Conservation (phyloP, 2,113 vertebrate genomes). For the Cryptoleucopteryx plumbea region DNA sequence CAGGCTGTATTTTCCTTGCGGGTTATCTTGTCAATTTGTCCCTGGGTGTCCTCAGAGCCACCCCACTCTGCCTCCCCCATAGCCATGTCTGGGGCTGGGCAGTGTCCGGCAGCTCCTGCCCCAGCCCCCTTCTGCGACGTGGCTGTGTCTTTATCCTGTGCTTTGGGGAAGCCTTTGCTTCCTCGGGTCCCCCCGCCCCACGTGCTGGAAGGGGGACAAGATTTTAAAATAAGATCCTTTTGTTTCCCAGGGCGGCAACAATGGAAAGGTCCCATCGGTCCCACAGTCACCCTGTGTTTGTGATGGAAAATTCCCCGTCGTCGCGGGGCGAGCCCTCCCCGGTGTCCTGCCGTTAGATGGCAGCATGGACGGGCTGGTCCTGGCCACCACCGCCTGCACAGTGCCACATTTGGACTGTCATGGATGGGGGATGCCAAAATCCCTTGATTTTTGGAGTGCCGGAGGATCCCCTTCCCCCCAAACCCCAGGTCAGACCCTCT, state of each 20-base stretch:
- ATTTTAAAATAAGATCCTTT: slow-evolving; percentile 14
- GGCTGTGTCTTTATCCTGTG: background rate
- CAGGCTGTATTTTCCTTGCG: background rate
- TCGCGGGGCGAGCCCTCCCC: background rate
- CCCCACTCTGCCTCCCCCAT: background rate
- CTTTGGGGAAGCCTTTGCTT: slow-evolving; percentile 11
- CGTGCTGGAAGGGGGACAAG: background rate
- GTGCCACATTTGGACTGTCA: background rate
- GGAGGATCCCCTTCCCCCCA: too few species aligned
- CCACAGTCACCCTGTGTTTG: slow-evolving; percentile 8
- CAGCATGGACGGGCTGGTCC: background rate
- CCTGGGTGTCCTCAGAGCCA: background rate
- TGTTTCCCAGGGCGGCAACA: slow-evolving; percentile 6
- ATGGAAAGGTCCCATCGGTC: slow-evolving; percentile 23
- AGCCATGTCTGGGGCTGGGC: background rate
- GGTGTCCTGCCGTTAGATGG: slow-evolving; percentile 13
- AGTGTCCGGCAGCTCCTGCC: background rate
- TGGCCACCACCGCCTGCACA: rapidly evolving
- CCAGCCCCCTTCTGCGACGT: background rate
- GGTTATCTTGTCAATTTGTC: background rate
- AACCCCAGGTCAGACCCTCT: background rate
- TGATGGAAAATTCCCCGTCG: slow-evolving; percentile 40
- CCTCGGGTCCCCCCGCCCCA: background rate
- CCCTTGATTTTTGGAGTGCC: background rate
- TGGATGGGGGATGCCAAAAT: background rate